phyloP scores from a whole-genome alignment of 2,797 vertebrate genomes.

The Euphonia xanthogaster region DNA sequence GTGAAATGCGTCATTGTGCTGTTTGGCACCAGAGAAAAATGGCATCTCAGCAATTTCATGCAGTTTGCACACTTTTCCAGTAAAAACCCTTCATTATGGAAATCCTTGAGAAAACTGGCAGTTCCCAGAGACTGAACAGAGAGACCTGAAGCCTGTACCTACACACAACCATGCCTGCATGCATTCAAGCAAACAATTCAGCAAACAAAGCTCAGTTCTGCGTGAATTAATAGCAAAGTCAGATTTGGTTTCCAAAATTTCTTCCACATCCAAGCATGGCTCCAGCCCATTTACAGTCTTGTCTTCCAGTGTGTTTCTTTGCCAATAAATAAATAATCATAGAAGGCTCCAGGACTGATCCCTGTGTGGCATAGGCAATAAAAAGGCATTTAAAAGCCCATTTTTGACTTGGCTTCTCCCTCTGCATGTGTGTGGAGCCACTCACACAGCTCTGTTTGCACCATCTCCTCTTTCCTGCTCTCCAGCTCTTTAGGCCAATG shows the following conservation, averaged over 20 bases:
- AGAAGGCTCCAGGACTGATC: not conserved
- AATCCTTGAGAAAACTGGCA: not conserved
- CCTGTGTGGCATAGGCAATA: not conserved
- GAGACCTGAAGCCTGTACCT: not conserved
- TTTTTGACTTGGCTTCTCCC: not conserved
- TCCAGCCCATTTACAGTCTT: not conserved
- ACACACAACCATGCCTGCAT: not conserved
- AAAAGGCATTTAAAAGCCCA: too few species aligned
- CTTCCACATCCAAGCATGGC: not conserved
- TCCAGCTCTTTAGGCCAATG: not conserved
- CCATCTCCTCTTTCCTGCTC: not conserved
- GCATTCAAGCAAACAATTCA: not conserved
- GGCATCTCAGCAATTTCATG: not conserved
- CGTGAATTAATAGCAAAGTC: not conserved
- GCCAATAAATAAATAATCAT: not conserved
- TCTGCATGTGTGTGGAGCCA: fast-evolving
- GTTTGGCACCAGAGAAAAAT: not conserved
- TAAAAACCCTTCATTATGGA: not conserved
- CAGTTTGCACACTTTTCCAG: not conserved
- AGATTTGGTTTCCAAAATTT: not conserved
- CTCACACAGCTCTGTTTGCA: not conserved
- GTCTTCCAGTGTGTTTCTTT: not conserved
- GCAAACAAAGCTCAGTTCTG: not conserved
- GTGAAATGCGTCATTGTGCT: not conserved
- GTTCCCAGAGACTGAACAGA: not conserved